Evolutionary conservation across 2,113 vertebrate species (phyloP).

Genomic region (Tretioscincus oriximinensis): DNA sequence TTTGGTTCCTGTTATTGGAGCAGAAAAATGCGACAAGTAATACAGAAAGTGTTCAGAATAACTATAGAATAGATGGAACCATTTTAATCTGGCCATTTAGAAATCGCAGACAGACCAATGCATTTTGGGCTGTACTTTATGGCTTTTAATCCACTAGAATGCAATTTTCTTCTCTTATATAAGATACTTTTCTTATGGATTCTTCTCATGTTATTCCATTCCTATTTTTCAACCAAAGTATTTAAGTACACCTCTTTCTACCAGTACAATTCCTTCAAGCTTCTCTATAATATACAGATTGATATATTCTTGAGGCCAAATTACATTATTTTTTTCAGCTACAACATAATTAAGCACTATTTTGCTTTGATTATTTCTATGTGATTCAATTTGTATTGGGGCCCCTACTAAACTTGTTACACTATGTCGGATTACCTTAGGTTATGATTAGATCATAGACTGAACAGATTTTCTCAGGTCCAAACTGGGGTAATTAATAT

Average conservation of each 20-base stretch:
- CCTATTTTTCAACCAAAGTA: background rate
- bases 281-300: background rate
- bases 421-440: background rate
- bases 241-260: background rate
- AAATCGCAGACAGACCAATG: background rate
- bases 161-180: background rate
- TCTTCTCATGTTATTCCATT: background rate
- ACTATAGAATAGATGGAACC: no score
- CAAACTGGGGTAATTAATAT: no score
- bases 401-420: background rate
- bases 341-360: background rate
- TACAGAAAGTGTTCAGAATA: background rate
- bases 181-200: background rate
- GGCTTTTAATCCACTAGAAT: background rate
- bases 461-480: no score
- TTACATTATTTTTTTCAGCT: no score
- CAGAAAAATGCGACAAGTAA: background rate
- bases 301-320: background rate
- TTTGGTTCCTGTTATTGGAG: background rate
- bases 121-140: background rate
- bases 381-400: background rate
- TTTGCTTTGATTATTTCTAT: background rate
- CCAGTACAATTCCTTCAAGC: no score
- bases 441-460: no score
- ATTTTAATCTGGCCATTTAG: background rate